Percentiles rank a stretch among this genome's conserved stretches.
phyloP scores from a whole-genome alignment of 2,888 invertebrate species.

The Napeogenes inachia region DNA sequence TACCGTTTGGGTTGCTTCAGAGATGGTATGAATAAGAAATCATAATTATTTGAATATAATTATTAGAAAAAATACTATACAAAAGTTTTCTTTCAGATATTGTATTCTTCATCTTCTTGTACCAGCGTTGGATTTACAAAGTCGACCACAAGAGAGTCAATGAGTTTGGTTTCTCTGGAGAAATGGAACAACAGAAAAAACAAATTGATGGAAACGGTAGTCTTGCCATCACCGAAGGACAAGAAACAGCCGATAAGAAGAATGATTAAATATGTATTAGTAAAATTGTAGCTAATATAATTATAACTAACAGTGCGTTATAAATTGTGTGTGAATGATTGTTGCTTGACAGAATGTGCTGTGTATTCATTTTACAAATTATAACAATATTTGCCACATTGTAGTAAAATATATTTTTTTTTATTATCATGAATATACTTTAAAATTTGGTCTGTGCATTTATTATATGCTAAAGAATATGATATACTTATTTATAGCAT shows the following conservation, averaged over 20 bases:
- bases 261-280: conserved; percentile 55
- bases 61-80: conserved; percentile 4
- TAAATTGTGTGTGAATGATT: not conserved
- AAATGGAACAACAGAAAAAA: conserved; percentile 84
- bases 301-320: conserved; percentile 7
- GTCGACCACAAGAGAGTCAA: conserved; percentile 96
- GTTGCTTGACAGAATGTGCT: not conserved
- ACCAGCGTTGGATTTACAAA: conserved; percentile 99
- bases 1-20: conserved; percentile 98
- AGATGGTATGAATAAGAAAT: conserved; percentile 81
- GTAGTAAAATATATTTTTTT: too few species aligned
- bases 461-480: too few species aligned
- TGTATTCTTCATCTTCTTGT: conserved; percentile 98
- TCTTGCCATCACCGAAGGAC: conserved; percentile 55
- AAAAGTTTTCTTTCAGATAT: conserved; percentile 83
- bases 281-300: conserved; percentile 30
- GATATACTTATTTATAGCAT: too few species aligned
- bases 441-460: too few species aligned
- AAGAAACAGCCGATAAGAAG: conserved; percentile 59
- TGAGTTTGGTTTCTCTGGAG: conserved; percentile 98
- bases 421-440: too few species aligned
- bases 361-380: not conserved
- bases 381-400: not conserved
- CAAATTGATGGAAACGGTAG: conserved; percentile 46
- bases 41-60: conserved; percentile 1